Base-by-base conservation (phyloP, 2,113 vertebrate genomes). In the Saguinus imperator region DNA sequence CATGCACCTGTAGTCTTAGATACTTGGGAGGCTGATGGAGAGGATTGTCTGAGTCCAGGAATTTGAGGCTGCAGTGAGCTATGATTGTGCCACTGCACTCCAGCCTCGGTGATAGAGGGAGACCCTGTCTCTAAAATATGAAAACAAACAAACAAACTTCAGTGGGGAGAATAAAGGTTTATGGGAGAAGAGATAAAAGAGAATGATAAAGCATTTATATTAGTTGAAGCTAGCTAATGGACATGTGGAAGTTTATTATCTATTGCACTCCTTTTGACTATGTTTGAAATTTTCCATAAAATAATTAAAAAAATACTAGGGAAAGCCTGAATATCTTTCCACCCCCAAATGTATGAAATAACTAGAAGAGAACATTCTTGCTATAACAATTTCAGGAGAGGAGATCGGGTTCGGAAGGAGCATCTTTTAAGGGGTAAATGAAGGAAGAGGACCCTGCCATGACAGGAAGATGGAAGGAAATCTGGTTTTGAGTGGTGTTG, bases 201-300 rank as follows among this genome's bases (percentile, higher is more conserved):
- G 55, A 88, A 84, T 68, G 55, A 52, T 80, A 61, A 90, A 75
- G 43, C 84, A 11, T 45, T 81, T 50, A 12, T 40, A 55, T 40
- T 32, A 76, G 68, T 40, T 70, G 61, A 66, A 93, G 12, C 25
- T 91, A 32, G 18, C 48, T 68, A n/a, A 55, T 43, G 12, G 25
- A 92, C 40, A 85, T 2, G 29, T 88, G 70, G 76, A 75, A 40
- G 32, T 93, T 96, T 84, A 76, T 66, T 90, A 88, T 64, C 50
- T 72, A 89, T 61, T 55, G 9, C 29, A 72, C n/a, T 64, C 25
- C 14, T 85, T 87, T 87, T 70, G 37, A 73, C 5, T 72, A 64
- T 61, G 17, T 80, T 91, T 94, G 27, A 89, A 93, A 72, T 66
- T 95, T 96, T 91, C 72, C 12, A 32, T 89, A 77, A 93, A 94